Percentiles rank a stretch among this genome's conserved stretches.
phyloP scores from a whole-genome alignment of 1,140 invertebrate genomes.

The Ylistrum balloti region DNA sequence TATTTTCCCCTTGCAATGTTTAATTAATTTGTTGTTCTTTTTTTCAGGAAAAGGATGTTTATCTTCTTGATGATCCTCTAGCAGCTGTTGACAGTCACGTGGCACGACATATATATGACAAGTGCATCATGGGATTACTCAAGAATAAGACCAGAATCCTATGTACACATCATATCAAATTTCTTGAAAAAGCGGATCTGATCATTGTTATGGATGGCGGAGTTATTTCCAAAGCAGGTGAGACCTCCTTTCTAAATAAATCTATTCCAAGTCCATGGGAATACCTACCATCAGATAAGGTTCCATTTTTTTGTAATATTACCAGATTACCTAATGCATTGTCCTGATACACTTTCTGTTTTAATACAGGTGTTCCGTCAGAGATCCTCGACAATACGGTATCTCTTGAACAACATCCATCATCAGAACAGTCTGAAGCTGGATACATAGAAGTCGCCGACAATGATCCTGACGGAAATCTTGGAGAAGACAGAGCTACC shows the following conservation, averaged over 20 bases:
- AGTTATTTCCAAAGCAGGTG: background rate
- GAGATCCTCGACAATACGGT: background rate
- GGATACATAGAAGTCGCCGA: background rate
- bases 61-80: background rate
- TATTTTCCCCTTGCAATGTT: too few species aligned
- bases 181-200: background rate
- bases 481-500: background rate
- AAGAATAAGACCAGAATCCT: constrained; percentile 7
- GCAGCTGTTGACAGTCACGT: background rate
- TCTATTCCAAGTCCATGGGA: too few species aligned
- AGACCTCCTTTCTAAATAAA: too few species aligned
- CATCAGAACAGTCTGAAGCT: background rate
- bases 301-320: too few species aligned
- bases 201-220: background rate
- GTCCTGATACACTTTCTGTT: too few species aligned
- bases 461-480: background rate
- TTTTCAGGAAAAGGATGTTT: background rate
- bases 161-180: background rate
- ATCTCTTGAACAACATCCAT: background rate
- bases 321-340: too few species aligned
- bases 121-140: background rate
- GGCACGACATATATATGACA: background rate
- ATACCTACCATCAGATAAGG: too few species aligned
- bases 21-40: background rate
- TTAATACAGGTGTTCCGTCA: background rate